phyloP scores from a whole-genome alignment of 2,113 vertebrate genomes.

The Hemiprocne comata region DNA sequence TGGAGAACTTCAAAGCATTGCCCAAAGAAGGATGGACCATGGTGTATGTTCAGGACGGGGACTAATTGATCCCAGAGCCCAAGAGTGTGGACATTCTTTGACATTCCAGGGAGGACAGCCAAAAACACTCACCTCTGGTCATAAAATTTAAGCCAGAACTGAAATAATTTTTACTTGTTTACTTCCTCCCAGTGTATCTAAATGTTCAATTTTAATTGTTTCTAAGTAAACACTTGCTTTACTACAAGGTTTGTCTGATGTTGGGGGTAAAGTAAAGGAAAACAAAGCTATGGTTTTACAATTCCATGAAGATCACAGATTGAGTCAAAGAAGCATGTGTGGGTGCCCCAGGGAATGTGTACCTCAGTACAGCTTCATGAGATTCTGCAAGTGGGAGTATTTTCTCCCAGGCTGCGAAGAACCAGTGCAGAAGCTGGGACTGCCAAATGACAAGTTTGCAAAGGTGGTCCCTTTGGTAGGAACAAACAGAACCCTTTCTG shows the following conservation, averaged over 20 bases:
- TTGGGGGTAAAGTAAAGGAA: neutral
- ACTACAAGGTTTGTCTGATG: neutral
- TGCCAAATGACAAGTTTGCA: neutral
- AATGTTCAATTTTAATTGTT: neutral
- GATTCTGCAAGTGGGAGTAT: neutral
- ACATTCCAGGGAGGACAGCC: neutral
- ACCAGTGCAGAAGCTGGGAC: neutral
- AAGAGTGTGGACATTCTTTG: rapidly evolving
- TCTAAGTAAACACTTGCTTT: neutral
- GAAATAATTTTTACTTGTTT: neutral
- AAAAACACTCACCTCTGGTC: neutral
- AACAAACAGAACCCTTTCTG: neutral
- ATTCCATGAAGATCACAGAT: rapidly evolving
- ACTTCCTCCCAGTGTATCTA: neutral
- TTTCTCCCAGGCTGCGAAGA: neutral
- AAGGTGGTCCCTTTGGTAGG: neutral
- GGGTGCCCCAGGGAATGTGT: neutral
- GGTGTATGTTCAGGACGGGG: neutral
- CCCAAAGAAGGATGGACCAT: neutral
- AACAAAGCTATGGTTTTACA: neutral
- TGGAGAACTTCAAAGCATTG: conserved; percentile 9
- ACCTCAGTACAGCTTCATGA: neutral
- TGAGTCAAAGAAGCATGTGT: rapidly evolving
- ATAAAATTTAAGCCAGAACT: neutral
- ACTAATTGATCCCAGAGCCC: neutral